Conservation (phyloP, 2,888 invertebrate genomes). For the Volucella bombylans region DNA sequence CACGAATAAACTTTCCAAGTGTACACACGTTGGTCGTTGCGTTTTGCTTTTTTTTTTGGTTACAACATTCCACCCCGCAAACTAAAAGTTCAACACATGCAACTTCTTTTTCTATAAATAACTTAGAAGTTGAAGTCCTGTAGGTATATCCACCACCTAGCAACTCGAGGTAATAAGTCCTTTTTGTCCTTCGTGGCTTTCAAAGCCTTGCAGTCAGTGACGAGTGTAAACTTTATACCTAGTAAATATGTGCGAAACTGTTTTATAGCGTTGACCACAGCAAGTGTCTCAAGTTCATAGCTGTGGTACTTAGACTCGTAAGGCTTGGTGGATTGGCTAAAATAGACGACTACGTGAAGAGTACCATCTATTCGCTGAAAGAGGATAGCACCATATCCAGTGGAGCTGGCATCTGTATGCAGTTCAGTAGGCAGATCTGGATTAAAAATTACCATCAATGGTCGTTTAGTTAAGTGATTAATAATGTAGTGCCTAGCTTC, state of each 20-base stretch:
- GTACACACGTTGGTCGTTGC: too few species aligned
- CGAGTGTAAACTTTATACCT: constrained; percentile 18
- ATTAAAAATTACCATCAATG: not conserved
- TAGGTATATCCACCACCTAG: not conserved
- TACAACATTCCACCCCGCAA: too few species aligned
- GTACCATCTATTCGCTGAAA: constrained; percentile 10
- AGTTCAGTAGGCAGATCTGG: too few species aligned
- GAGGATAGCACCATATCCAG: constrained; percentile 14
- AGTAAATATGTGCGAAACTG: constrained; percentile 29
- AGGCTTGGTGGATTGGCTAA: constrained; percentile 5
- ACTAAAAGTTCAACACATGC: too few species aligned
- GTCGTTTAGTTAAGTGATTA: too few species aligned
- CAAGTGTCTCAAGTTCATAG: constrained; percentile 17
- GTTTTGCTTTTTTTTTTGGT: too few species aligned
- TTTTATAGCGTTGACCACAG: not conserved
- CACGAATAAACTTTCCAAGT: too few species aligned
- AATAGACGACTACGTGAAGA: constrained; percentile 25
- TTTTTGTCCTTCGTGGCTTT: constrained; percentile 33
- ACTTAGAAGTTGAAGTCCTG: not conserved
- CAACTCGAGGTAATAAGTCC: not conserved
- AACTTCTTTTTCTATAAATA: not conserved
- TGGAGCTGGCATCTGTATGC: too few species aligned
- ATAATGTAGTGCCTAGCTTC: too few species aligned
- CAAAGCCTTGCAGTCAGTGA: constrained; percentile 43
- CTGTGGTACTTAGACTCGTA: constrained; percentile 26